Conservation (phyloP, 1,140 invertebrate species). For the Prorops nasuta region DNA sequence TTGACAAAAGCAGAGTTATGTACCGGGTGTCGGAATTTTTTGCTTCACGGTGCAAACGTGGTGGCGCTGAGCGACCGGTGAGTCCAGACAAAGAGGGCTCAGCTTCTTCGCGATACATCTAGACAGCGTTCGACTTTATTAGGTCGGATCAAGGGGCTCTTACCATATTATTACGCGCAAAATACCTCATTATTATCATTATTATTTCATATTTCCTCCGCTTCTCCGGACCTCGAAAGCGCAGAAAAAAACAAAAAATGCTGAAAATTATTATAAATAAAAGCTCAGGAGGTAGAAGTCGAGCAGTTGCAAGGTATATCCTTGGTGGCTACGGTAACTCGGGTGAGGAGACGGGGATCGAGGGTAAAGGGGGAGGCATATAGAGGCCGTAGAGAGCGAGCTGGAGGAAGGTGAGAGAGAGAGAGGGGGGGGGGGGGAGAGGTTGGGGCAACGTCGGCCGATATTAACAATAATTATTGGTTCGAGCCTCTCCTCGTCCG, state of each 20-base stretch:
- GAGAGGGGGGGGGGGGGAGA: slow-evolving; percentile 17
- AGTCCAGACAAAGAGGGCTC: not conserved
- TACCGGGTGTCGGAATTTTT: not conserved
- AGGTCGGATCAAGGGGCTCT: slow-evolving; percentile 46
- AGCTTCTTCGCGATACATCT: slow-evolving; percentile 18
- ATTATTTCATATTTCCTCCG: slow-evolving; percentile 52
- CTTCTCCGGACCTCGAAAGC: slow-evolving; percentile 32
- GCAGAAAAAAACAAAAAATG: slow-evolving; percentile 47
- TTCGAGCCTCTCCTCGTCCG: slow-evolving; percentile 51
- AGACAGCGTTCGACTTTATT: slow-evolving; percentile 43
- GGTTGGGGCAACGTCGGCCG: slow-evolving; percentile 28
- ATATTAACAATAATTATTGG: slow-evolving; percentile 58
- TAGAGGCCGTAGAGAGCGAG: not conserved
- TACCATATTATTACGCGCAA: slow-evolving; percentile 52
- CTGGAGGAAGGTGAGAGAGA: slow-evolving; percentile 12
- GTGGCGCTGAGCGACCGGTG: not conserved
- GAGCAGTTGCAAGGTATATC: not conserved
- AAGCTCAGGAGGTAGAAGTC: slow-evolving; percentile 31
- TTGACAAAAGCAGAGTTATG: too few relatives aligned
- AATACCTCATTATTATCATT: slow-evolving; percentile 55
- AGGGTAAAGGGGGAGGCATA: not conserved
- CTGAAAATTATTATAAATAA: slow-evolving; percentile 53
- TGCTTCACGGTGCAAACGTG: not conserved
- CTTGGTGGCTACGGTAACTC: slow-evolving; percentile 14
- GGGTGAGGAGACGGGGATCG: slow-evolving; percentile 3